Base-by-base conservation (phyloP, 2,888 invertebrate species). In the Geotrupes spiniger region DNA sequence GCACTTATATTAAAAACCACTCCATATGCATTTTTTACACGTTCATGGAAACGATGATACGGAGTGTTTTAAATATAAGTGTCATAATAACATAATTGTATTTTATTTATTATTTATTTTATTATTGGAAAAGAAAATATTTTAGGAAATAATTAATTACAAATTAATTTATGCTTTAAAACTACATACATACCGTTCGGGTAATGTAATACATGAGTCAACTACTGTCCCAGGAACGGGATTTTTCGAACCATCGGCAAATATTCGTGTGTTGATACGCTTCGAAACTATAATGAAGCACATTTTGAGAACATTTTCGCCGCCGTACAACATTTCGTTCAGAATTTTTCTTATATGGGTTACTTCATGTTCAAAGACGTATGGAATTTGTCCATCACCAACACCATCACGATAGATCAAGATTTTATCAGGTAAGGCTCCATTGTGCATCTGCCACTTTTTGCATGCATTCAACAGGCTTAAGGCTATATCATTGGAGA, bases 321-420 rank as follows among this genome's bases (percentile, higher is more conserved):
- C 69, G 2, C 48, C 52, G 38, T 69, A 69, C 50, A 88, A 85
- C 0, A 83, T 64, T 4, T 75, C 73, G 0, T 69, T 62, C 0
- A 90, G 65, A 8, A 76, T 78, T 0, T 73, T 68, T 47, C 80
- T 81, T 0, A 89, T 74, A 5, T 75, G 70, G 0, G 58, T 68
- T 0, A 93, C 83, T 72, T 97, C 96, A 33, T 84, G 84, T 1
- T 84, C 79, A 6, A 80, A 75, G 0, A 96, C 93, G 49, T 85
- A 85, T 0, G 82, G 78, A 1, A 95, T 76, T 65, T 95, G 92
- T 0, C 96, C 95, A 59, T 96, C 95, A 1, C 95, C 93, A 0
- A 97, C 95, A 12, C 95, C 97, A 70, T 97, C 96, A n/a, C 97
- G 81, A 71, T 85, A 96, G 16, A 96, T 80, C 1, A 95, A 65